Conservation (phyloP, 2,113 vertebrate genomes). For the Tachuris rubrigastra region DNA sequence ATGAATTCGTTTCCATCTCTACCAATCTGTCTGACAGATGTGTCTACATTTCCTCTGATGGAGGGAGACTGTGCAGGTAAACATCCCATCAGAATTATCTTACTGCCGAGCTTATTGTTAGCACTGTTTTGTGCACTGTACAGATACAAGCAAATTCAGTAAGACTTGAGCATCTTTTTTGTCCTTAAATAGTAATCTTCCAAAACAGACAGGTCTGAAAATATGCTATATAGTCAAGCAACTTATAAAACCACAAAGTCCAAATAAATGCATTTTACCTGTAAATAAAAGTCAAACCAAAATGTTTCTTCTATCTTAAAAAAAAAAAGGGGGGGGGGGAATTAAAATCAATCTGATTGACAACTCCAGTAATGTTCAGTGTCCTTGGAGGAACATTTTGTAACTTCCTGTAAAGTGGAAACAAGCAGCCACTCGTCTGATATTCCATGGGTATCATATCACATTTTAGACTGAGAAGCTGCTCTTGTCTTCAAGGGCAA, state of each 20-base stretch:
- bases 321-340: background rate
- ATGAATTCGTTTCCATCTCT: slow-evolving; percentile 98
- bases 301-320: background rate
- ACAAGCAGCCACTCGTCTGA: background rate
- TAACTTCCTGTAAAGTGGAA: background rate
- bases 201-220: background rate
- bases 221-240: background rate
- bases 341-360: background rate
- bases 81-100: background rate
- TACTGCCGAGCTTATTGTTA: background rate
- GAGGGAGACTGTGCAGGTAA: slow-evolving; percentile 95
- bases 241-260: background rate
- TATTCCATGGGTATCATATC: background rate
- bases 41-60: slow-evolving; percentile 97
- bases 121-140: background rate
- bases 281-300: background rate
- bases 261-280: background rate
- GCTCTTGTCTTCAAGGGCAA: background rate
- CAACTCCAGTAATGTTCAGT: background rate
- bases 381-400: background rate
- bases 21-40: slow-evolving; percentile 95
- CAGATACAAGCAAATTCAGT: background rate
- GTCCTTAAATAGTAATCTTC: background rate
- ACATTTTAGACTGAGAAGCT: background rate
- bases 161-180: background rate